Evolutionary conservation across 1,140 invertebrate species (phyloP).

Genomic region (Platorchestia sp.): DNA sequence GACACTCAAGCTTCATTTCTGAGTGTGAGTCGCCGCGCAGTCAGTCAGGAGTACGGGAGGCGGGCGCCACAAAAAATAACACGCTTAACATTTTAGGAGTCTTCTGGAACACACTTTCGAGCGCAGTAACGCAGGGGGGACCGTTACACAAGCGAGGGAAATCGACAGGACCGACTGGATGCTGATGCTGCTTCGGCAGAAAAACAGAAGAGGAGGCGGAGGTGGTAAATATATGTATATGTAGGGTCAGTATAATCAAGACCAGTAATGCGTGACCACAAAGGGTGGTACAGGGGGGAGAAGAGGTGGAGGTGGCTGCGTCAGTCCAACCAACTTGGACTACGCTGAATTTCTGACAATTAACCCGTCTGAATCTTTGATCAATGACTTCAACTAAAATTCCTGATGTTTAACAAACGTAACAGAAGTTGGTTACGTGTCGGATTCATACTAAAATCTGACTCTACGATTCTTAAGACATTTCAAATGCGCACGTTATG

Average conservation of each 20-base stretch:
- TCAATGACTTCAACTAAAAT: neutral
- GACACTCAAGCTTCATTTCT: neutral
- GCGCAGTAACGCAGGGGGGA: neutral
- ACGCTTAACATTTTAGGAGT: conserved; percentile 1
- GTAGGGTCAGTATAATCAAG: neutral
- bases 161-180: neutral
- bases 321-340: neutral
- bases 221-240: neutral
- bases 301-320: too few species aligned
- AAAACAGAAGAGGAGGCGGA: neutral
- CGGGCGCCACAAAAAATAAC: neutral
- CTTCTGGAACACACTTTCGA: neutral
- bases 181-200: neutral
- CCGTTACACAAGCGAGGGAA: neutral
- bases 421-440: neutral
- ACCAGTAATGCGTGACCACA: neutral
- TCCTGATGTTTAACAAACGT: neutral
- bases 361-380: neutral
- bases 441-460: neutral
- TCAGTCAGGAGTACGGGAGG: neutral
- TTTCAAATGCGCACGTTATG: too few species aligned
- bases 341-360: neutral
- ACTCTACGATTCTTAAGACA: too few species aligned
- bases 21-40: neutral
- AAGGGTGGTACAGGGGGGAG: too few species aligned